Base-by-base conservation (phyloP, 2,113 vertebrate species). In the Heterochromis multidens region DNA sequence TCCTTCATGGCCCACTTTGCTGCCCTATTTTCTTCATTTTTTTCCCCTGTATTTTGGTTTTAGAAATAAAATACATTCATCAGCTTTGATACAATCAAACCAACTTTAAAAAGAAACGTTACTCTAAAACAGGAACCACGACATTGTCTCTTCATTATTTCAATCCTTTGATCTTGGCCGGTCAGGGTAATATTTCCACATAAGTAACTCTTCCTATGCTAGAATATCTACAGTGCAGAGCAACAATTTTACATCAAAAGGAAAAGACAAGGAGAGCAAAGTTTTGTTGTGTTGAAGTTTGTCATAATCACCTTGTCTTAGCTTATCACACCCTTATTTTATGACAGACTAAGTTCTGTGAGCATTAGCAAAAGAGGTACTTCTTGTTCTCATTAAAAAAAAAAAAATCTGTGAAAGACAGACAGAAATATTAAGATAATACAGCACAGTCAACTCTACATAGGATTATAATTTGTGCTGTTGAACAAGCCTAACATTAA, bases 101-200 rank as follows among this genome's bases (percentile, higher is more conserved):
- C n/a, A 77, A 58, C 49, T 78, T 76, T 3, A 70, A 57, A 56
- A 63, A 70, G 14, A 80, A 57, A 89, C 25, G 17, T 83, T 35
- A 21, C n/a, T 79, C 52, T 80, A 63, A 89, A 85, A 87, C 58
- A 84, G 65, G 78, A 78, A 61, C 54, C 21, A n/a, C 6, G 1
- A 60, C 46, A 88, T 63, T 43, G 59, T 90, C 23, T 82, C 88
- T 86, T 83, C 54, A 87, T 90, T 60, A 87, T 91, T 80, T 54
- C 11, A 21, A 17, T 61, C n/a, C 80, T 90, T 92, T 91, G 87
- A 92, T 94, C 86, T 81, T 21, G 17, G 27, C 77, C 25, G 40
- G 40, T 81, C 65, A 33, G 27, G 82, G 83, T 35, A 67, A 76
- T 76, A 60, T 82, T 85, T 90, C 62, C 35, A 29, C 37, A 60